These are phyloP conservation scores for Lasioglossum oenotherae DNA, from an alignment of 2,888 invertebrate species.

Conservation along the genomic window DNA sequence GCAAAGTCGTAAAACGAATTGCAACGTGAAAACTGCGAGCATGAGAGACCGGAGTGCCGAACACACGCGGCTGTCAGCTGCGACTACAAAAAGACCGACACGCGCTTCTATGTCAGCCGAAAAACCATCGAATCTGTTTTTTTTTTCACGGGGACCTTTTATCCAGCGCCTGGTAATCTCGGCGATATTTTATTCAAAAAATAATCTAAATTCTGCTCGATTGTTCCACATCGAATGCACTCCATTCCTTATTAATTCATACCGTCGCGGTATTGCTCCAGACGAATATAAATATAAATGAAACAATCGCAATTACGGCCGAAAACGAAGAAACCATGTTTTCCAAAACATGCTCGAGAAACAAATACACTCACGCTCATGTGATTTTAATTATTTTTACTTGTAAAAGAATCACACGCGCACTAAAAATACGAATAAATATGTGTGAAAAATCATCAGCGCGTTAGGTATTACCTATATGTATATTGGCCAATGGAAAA, in stretches of 20 bases:
- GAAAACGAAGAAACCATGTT: conserved; percentile 5
- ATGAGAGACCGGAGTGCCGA: neutral
- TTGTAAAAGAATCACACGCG: neutral
- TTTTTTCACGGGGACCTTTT: neutral
- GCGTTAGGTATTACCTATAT: neutral
- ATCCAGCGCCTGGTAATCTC: neutral
- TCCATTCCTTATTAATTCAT: neutral
- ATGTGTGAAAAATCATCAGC: neutral
- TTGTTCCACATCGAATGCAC: neutral
- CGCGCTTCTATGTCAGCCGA: neutral
- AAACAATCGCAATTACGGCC: neutral
- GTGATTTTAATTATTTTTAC: neutral
- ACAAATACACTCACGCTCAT: neutral
- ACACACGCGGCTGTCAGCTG: neutral
- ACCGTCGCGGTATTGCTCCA: neutral
- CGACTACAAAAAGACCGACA: neutral
- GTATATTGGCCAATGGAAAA: neutral
- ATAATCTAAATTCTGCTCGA: conserved; percentile 4
- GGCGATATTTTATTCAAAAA: neutral
- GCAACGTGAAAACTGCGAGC: conserved; percentile 13
- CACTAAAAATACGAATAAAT: neutral
- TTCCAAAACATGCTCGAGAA: neutral
- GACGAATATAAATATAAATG: neutral
- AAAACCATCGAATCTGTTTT: neutral
- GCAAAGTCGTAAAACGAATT: conserved; percentile 38